phyloP scores from a whole-genome alignment of 2,797 vertebrate genomes.

The Lacerta viridis region DNA sequence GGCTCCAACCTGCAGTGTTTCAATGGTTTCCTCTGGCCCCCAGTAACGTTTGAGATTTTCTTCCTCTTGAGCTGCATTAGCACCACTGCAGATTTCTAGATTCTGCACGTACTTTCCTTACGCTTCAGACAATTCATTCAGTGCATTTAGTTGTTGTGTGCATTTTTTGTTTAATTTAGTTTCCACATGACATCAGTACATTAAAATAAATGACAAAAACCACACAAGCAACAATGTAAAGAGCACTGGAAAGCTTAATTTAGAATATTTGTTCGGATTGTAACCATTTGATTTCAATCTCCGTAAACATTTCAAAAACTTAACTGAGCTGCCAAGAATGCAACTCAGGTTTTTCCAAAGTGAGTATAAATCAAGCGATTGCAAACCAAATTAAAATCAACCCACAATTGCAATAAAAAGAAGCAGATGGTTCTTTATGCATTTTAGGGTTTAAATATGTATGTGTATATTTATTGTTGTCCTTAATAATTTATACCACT shows the following conservation, averaged over 20 bases:
- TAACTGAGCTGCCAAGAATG: conserved; percentile 54
- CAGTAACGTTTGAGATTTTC: neutral
- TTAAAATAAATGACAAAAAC: neutral
- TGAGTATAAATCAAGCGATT: conserved; percentile 16
- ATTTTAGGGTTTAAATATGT: conserved; percentile 57
- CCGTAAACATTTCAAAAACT: conserved; percentile 20
- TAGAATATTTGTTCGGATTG: neutral
- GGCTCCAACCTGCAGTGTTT: neutral
- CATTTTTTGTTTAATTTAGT: neutral
- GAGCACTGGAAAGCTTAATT: neutral
- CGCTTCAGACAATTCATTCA: neutral
- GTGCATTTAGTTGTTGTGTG: neutral
- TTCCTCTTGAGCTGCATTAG: neutral
- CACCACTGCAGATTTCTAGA: neutral
- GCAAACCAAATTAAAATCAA: conserved; percentile 59
- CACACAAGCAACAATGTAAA: neutral
- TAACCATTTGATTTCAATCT: conserved; percentile 1
- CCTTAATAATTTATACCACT: no score
- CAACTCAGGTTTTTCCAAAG: conserved; percentile 17
- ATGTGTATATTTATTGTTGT: neutral
- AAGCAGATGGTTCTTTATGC: conserved; percentile 51
- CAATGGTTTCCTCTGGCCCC: neutral
- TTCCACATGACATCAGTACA: neutral
- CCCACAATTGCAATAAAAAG: conserved; percentile 33
- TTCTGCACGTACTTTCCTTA: neutral